Base-by-base conservation (phyloP, 2,113 vertebrate species). In the Motacilla tschutschensis region DNA sequence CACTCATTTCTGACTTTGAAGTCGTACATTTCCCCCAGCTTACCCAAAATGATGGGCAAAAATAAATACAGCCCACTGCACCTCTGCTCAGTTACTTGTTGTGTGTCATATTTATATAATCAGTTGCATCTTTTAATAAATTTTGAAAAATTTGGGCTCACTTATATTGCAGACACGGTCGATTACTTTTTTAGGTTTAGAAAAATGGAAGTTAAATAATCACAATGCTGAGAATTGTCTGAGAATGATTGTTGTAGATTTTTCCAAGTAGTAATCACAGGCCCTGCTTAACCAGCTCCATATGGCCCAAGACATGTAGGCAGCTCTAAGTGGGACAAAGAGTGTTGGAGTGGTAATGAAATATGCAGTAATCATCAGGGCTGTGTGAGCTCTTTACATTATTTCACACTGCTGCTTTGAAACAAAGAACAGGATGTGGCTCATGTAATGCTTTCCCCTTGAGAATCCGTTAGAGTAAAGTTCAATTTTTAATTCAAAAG, bases 401-500 rank as follows among this genome's bases (percentile, higher is more conserved):
- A 91, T 94, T 96, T 95, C 83, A 93, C 83, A 84, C 63, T 83
- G 87, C 91, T 95, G 88, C 93, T 93, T 89, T 93, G 93, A 95
- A 96, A 92, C 91, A 92, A 94, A 94, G 94, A 90, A 65, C 69
- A 93, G 90, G 94, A 95, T 94, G 79, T 93, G 80, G 82, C 91
- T 92, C 93, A 91, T 93, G 88, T 91, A 94, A 90, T 92, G 89
- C 58, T 95, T 94, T 89, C 59, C 89, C 92, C 83, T 95, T 41
- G 90, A 95, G 92, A 95, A 92, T 92, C 67, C 16, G 22, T 80
- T 76, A 85, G 55, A 92, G 50, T 95, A 74, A 96, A 95, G 86
- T 94, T 95, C 85, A 89, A 69, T 84, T 91, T 94, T 95, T 95
- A 92, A 92, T 95, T 95, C 85, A 90, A 64, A 94, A 95, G 90